Evolutionary conservation across 1,140 invertebrate species (phyloP), one percentile per base, ranked within the genome.

Genomic region (Teleopsis dalmanni): DNA sequence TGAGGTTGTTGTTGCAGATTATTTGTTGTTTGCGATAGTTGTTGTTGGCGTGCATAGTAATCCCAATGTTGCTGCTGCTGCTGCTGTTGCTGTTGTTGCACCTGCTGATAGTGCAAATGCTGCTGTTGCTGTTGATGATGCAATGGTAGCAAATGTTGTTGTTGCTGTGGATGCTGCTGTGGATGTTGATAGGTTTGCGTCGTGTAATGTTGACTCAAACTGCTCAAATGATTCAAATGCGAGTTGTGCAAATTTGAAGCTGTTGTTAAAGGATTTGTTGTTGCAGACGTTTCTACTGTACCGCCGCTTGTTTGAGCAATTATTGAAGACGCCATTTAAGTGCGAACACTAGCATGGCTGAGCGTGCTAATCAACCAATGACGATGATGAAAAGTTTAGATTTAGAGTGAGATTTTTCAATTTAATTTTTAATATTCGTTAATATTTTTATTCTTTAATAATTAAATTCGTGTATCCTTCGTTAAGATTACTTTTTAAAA

Each of bases 271-370:
- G 25, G 25, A 11, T 36, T 18, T 40, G 50, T 5, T 41, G 43
- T 40, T 46, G 51, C 46, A 57, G 50, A 47, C 48, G 53, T 48
- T 49, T 68, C 64, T 51, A 59, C 54, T 47, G 55, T 52, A 43
- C 60, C 57, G 56, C 61, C 58, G 59, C 60, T 58, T 49, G 54
- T 57, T 51, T 61, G 62, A 57, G 65, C 65, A 58, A 68, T 63
- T 59, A 68, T 65, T 66, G 64, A 57, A 54, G 65, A 68, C 60
- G 65, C 65, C 65, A 68, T 68, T 67, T 68, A 68, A 61, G 54
- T 49, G 41, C 59, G 10, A 44, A 53, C 48, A 41, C 45, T 58
- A 47, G 64, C 64, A 67, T 67, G 64, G 59, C 63, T 62, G 45
- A 36, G 37, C 42, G 41, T 27, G 23, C 8, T 27, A 9, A 26